Conservation (phyloP, 2,113 vertebrate genomes). For the Rhea americana region DNA sequence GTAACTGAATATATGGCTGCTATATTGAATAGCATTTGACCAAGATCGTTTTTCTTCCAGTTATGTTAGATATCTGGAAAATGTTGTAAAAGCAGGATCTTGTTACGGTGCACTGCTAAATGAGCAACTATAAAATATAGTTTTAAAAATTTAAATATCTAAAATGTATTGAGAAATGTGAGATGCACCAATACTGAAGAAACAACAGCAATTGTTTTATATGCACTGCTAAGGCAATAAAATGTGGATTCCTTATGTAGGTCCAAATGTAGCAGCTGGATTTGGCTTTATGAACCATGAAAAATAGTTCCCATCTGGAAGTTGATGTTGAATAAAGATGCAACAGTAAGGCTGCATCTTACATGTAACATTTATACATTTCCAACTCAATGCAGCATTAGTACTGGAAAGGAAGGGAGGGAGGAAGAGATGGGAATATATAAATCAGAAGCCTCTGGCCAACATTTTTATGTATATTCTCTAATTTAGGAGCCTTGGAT, state of each 20-base stretch:
- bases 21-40: slow-evolving; percentile 59
- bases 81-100: slow-evolving; percentile 69
- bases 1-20: slow-evolving; percentile 64
- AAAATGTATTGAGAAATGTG: slow-evolving; percentile 67
- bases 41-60: slow-evolving; percentile 66
- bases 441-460: slow-evolving; percentile 45
- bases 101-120: slow-evolving; percentile 62
- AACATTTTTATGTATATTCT: slow-evolving; percentile 26
- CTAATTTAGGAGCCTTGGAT: slow-evolving; percentile 9
- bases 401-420: background rate
- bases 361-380: slow-evolving; percentile 74
- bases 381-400: slow-evolving; percentile 49
- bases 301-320: slow-evolving; percentile 88
- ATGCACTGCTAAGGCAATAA: slow-evolving; percentile 78
- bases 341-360: slow-evolving; percentile 80
- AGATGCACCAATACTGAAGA: slow-evolving; percentile 69
- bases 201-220: slow-evolving; percentile 84
- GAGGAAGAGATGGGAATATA: slow-evolving; percentile 31
- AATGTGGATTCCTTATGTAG: slow-evolving; percentile 84
- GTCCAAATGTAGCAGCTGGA: slow-evolving; percentile 86
- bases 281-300: slow-evolving; percentile 88
- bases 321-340: slow-evolving; percentile 85
- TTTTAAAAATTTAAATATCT: slow-evolving; percentile 68
- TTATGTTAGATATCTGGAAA: slow-evolving; percentile 71
- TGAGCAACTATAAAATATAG: slow-evolving; percentile 69